A percentile compares a stretch with the other conserved stretches of the same genome.
Conservation (phyloP, 2,888 invertebrate species). For the Prosopocoilus inquinatus region DNA sequence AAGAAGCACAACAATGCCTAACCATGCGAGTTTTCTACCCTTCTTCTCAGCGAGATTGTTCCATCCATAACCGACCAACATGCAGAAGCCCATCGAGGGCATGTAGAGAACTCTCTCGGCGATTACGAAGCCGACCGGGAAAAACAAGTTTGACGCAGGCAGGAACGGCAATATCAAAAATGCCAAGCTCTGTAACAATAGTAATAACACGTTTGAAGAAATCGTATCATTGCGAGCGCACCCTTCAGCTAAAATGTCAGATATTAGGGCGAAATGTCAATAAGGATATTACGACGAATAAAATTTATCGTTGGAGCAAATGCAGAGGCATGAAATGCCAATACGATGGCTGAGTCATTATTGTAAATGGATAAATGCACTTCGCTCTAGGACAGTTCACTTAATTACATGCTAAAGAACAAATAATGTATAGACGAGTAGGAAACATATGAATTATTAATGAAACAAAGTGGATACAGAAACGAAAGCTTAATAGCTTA, state of each 20-base stretch:
- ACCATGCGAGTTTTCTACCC: conserved; percentile 64
- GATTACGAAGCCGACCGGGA: conserved; percentile 96
- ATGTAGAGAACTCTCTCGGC: conserved; percentile 94
- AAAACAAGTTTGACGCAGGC: conserved; percentile 95
- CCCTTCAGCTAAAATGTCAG: background rate
- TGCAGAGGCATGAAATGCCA: too few species aligned
- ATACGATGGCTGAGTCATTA: too few species aligned
- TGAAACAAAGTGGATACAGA: too few species aligned
- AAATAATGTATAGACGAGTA: too few species aligned
- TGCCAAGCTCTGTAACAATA: conserved; percentile 70
- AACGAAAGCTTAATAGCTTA: too few species aligned
- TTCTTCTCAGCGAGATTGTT: conserved; percentile 64
- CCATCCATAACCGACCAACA: conserved; percentile 87
- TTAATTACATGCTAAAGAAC: too few species aligned
- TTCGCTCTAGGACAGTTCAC: too few species aligned
- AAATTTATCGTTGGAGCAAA: too few species aligned
- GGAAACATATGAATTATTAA: too few species aligned
- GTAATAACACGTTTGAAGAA: conserved; percentile 1
- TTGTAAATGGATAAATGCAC: too few species aligned
- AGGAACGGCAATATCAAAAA: conserved; percentile 88
- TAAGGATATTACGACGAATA: background rate
- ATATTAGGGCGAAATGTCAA: background rate
- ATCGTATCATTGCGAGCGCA: background rate
- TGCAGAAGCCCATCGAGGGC: conserved; percentile 97
- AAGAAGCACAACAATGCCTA: conserved; percentile 64